phyloP scores from a whole-genome alignment of 2,888 invertebrate genomes.

The Drosophila diplacantha region DNA sequence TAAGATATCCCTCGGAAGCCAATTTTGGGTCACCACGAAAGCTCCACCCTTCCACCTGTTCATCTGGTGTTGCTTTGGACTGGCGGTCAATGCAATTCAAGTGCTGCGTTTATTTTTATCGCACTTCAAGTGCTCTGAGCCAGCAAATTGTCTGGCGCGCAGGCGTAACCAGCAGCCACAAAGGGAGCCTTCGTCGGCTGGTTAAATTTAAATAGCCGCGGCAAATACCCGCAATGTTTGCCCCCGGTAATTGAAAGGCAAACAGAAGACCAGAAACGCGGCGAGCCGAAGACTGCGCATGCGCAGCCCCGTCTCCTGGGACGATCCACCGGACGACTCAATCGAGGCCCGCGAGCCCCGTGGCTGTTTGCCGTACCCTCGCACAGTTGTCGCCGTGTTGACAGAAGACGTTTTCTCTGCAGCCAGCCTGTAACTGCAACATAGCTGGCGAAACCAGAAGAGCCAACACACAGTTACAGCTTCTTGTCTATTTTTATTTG shows the following conservation, averaged over 20 bases:
- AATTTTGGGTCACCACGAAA: background rate
- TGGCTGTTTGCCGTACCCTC: slow-evolving; percentile 10
- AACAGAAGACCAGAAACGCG: slow-evolving; percentile 42
- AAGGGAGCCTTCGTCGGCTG: slow-evolving; percentile 32
- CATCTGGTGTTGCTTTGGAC: background rate
- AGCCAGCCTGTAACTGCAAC: slow-evolving; percentile 45
- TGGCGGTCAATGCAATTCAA: slow-evolving; percentile 16
- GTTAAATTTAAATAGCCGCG: slow-evolving; percentile 56
- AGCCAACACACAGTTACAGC: slow-evolving; percentile 53
- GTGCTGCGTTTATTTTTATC: slow-evolving; percentile 50
- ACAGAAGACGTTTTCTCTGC: slow-evolving; percentile 59
- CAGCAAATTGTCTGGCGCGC: slow-evolving; percentile 66
- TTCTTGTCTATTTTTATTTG: slow-evolving; percentile 63
- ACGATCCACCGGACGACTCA: slow-evolving; percentile 49
- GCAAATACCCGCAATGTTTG: slow-evolving; percentile 61
- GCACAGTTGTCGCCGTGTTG: slow-evolving; percentile 40
- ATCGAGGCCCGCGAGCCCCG: slow-evolving; percentile 32
- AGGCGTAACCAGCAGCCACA: slow-evolving; percentile 60
- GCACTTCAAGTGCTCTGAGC: slow-evolving; percentile 62
- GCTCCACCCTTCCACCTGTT: background rate
- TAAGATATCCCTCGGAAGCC: background rate
- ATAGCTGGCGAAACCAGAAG: slow-evolving; percentile 2
- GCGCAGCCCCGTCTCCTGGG: slow-evolving; percentile 39
- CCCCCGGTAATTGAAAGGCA: slow-evolving; percentile 63
- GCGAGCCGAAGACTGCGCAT: slow-evolving; percentile 51